Evolutionary conservation across 2,888 invertebrate species (phyloP).

Genomic region (Pyrrhosoma nymphula): DNA sequence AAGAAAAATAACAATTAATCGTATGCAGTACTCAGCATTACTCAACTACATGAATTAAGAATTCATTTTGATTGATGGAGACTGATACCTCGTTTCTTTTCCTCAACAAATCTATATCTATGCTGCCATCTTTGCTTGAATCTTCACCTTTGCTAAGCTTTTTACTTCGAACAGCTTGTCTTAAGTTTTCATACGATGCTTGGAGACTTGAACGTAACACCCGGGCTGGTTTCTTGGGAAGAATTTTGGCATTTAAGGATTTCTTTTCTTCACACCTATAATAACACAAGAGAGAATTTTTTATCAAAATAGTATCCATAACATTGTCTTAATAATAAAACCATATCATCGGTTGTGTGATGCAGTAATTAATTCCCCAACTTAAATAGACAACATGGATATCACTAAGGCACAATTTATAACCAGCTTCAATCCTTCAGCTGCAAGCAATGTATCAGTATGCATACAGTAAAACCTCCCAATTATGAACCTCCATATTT

Average conservation of each 20-base stretch:
- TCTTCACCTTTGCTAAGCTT: constrained; percentile 69
- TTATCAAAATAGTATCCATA: constrained; percentile 66
- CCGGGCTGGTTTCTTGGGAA: constrained; percentile 93
- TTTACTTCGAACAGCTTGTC: constrained; percentile 69
- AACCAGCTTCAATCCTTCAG: no score
- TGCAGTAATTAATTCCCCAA: no score
- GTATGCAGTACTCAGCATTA: background rate
- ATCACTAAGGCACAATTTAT: no score
- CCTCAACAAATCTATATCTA: constrained; percentile 90
- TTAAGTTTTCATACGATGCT: constrained; percentile 83
- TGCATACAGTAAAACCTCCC: no score
- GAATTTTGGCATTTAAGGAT: constrained; percentile 87
- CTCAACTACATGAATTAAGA: background rate
- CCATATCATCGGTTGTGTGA: background rate
- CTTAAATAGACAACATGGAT: no score
- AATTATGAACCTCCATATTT: no score
- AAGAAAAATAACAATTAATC: constrained; percentile 44
- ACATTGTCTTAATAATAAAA: constrained; percentile 25
- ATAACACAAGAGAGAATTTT: constrained; percentile 70
- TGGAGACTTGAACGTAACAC: constrained; percentile 89
- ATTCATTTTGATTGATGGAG: background rate
- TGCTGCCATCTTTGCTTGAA: constrained; percentile 79
- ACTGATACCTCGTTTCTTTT: constrained; percentile 87
- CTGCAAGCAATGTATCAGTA: no score
- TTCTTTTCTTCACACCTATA: constrained; percentile 93